Base-by-base conservation (phyloP, 1,140 invertebrate species). In the Calephelis nemesis region DNA sequence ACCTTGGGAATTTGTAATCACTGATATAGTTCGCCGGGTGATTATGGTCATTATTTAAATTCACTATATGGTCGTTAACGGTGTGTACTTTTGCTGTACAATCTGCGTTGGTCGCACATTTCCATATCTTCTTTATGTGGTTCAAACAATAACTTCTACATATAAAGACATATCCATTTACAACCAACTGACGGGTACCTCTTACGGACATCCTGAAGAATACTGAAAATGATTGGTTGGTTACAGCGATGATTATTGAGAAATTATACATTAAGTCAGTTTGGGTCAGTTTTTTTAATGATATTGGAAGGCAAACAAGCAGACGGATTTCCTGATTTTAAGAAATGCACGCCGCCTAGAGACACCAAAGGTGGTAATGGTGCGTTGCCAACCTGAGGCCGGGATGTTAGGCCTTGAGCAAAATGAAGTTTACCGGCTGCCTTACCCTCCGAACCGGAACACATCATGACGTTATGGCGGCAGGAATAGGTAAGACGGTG, bases 51-150 rank as follows among this genome's bases (percentile, higher is more conserved):
- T 89, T 89, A n/a, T 82, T 75, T 6, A 87, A 40, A 7, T 49
- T 78, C 47, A 89, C 74, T 8, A 89, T 87, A 49, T 84, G 75
- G 48, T 87, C 81, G 11, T 85, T 69, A 7, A 87, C 65, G 0
- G 87, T 89, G 68, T 89, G 87, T 0, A 85, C 85, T 66, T 88
- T 88, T n/a, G 87, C 87, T 0, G 85, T 89, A 65, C 87, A 89
- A 63, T 79, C 84, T 3, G 82, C 75, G 48, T 82, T 77, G 1
- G 82, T 83, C 1, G 87, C 83, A 64, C 87, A 90, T 68, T 88
- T 87, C 87, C 87, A 90, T 10, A 77, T 85, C 67, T 90, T 90
- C 70, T 88, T 90, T 19, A 84, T 71, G 52, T 84, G 78, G 60
- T 88, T 78, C n/a, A 81, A 58, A 49, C 83, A 88, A 50, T 89